Conservation (phyloP, 1,140 invertebrate genomes). For the Himalopsyche phryganea region DNA sequence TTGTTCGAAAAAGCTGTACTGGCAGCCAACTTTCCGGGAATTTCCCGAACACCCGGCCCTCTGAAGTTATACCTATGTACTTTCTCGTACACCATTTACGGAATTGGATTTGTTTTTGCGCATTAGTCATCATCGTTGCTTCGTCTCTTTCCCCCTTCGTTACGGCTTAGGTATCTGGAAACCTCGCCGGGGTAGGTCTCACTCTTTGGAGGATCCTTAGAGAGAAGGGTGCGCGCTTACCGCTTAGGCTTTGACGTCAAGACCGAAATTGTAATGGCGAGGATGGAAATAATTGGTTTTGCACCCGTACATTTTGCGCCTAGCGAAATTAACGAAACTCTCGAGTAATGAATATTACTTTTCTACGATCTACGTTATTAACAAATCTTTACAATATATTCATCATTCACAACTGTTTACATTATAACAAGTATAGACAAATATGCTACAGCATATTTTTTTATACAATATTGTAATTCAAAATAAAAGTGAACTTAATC, state of each 20-base stretch:
- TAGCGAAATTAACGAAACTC: too few species aligned
- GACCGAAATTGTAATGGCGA: background rate
- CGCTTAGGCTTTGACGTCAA: conserved; percentile 9
- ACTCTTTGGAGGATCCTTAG: conserved; percentile 1
- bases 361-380: too few species aligned
- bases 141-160: conserved; percentile 9
- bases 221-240: background rate
- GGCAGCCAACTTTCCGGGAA: background rate
- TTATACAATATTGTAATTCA: too few species aligned
- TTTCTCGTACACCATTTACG: conserved; percentile 29
- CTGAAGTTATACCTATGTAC: conserved; percentile 25
- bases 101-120: conserved; percentile 36
- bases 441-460: too few species aligned
- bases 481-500: too few species aligned
- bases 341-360: too few species aligned
- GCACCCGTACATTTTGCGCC: too few species aligned
- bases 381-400: too few species aligned
- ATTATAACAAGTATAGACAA: too few species aligned
- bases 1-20: too few species aligned
- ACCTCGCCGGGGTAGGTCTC: background rate
- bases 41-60: conserved; percentile 3
- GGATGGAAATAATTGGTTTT: conserved; percentile 22
- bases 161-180: background rate
- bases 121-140: conserved; percentile 34
- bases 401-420: too few species aligned